A percentile compares a stretch with the other conserved stretches of the same genome.
Conservation (phyloP, 2,113 vertebrate genomes). For the Gopherus evgoodei region DNA sequence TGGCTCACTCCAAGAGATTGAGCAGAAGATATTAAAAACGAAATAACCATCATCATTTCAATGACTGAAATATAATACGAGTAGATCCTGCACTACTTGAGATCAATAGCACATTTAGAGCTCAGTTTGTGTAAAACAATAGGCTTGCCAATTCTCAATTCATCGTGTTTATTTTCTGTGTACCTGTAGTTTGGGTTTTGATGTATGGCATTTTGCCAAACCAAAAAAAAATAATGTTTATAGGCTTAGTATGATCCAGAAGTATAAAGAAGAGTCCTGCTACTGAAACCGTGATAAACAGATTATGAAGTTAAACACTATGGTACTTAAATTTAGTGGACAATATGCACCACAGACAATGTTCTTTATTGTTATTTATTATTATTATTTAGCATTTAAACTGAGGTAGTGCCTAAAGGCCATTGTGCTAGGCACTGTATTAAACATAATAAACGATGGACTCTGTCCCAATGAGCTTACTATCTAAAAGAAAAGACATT, state of each 20-base stretch:
- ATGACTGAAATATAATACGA: background rate
- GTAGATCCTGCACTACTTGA: background rate
- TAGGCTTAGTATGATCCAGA: background rate
- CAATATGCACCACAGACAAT: background rate
- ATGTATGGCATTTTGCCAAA: background rate
- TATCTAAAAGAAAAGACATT: background rate
- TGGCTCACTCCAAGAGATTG: background rate
- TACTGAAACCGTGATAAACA: background rate
- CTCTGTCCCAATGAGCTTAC: background rate
- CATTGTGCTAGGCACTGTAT: background rate
- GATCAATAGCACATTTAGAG: rapidly evolving
- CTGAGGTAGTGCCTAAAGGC: background rate
- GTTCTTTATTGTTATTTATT: background rate
- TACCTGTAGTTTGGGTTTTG: background rate
- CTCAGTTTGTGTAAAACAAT: background rate
- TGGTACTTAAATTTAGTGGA: rapidly evolving
- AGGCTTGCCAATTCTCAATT: background rate
- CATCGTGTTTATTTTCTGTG: background rate
- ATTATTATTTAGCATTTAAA: background rate
- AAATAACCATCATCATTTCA: rapidly evolving
- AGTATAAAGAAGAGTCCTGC: background rate
- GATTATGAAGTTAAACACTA: background rate
- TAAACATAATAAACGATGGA: background rate
- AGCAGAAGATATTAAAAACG: background rate
- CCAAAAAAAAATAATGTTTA: background rate